A percentile compares a stretch with the other conserved stretches of the same genome.
Conservation (phyloP, 2,888 invertebrate species). For the Melolontha melolontha region DNA sequence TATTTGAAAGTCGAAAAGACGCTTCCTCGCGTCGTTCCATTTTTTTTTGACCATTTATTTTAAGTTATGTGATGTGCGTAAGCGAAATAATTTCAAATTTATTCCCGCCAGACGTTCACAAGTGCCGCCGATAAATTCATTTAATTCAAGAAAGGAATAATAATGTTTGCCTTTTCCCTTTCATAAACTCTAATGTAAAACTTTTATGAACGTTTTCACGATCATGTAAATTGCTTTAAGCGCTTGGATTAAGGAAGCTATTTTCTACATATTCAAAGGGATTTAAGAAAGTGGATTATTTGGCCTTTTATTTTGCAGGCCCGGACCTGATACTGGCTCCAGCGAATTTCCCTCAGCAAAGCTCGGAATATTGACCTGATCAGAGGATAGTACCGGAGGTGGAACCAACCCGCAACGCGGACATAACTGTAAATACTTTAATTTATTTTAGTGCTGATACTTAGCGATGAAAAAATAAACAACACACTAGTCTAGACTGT, state of each 20-base stretch:
- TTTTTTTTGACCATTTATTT: constrained; percentile 8
- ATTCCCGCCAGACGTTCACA: constrained; percentile 16
- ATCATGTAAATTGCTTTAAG: constrained; percentile 44
- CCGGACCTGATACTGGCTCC: constrained; percentile 64
- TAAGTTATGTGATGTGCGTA: constrained; percentile 22
- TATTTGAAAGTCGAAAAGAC: no score
- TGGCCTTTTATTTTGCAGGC: constrained; percentile 59
- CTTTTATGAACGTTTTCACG: constrained; percentile 21
- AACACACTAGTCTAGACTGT: constrained; percentile 4
- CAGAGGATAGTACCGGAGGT: not conserved
- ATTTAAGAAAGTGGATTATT: constrained; percentile 49
- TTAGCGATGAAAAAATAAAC: not conserved
- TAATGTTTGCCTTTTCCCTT: constrained; percentile 28
- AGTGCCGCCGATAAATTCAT: constrained; percentile 23
- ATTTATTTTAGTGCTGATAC: constrained; percentile 4
- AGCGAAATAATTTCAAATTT: constrained; percentile 31
- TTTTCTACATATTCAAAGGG: constrained; percentile 46
- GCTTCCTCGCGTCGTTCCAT: no score
- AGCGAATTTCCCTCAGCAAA: constrained; percentile 59
- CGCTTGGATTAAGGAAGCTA: constrained; percentile 44
- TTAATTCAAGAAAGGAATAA: constrained; percentile 14
- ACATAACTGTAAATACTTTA: constrained; percentile 5
- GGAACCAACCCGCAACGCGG: not conserved
- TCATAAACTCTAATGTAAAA: constrained; percentile 19
- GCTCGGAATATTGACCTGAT: constrained; percentile 49